phyloP scores from a whole-genome alignment of 2,797 vertebrate genomes.

The Rhynchonycteris naso region DNA sequence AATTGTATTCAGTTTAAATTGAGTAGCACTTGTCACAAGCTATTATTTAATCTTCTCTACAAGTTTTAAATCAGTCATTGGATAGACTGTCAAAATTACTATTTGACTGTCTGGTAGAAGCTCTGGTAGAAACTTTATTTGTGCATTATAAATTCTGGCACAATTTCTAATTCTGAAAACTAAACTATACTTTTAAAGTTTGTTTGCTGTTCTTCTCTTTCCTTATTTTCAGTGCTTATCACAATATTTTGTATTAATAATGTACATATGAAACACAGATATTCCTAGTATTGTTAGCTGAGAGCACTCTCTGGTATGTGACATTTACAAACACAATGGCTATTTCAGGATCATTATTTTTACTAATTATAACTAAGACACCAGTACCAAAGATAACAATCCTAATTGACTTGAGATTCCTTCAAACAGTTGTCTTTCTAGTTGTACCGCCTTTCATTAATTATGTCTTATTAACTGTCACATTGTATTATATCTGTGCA shows the following conservation, averaged over 20 bases:
- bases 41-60: slow-evolving; percentile 45
- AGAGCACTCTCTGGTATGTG: slow-evolving; percentile 22
- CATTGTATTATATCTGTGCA: slow-evolving; percentile 58
- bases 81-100: slow-evolving; percentile 63
- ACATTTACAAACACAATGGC: slow-evolving; percentile 53
- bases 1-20: slow-evolving; percentile 42
- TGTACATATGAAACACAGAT: not conserved
- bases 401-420: slow-evolving; percentile 58
- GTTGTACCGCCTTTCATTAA: slow-evolving; percentile 57
- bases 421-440: slow-evolving; percentile 66
- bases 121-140: slow-evolving; percentile 32
- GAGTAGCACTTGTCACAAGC: slow-evolving; percentile 39
- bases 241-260: slow-evolving; percentile 70
- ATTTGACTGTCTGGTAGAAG: no score
- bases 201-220: slow-evolving; percentile 29
- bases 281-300: slow-evolving; percentile 43
- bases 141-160: slow-evolving; percentile 20
- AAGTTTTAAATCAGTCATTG: slow-evolving; percentile 37
- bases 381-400: not conserved
- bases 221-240: slow-evolving; percentile 60
- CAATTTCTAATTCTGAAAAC: slow-evolving; percentile 54
- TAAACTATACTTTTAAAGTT: slow-evolving; percentile 52
- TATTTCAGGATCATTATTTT: slow-evolving; percentile 59
- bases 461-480: slow-evolving; percentile 69
- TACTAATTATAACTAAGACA: slow-evolving; percentile 38